These are phyloP conservation scores for Nannospalax galili DNA, from an alignment of 2,113 vertebrate genomes.

Conservation along the genomic window DNA sequence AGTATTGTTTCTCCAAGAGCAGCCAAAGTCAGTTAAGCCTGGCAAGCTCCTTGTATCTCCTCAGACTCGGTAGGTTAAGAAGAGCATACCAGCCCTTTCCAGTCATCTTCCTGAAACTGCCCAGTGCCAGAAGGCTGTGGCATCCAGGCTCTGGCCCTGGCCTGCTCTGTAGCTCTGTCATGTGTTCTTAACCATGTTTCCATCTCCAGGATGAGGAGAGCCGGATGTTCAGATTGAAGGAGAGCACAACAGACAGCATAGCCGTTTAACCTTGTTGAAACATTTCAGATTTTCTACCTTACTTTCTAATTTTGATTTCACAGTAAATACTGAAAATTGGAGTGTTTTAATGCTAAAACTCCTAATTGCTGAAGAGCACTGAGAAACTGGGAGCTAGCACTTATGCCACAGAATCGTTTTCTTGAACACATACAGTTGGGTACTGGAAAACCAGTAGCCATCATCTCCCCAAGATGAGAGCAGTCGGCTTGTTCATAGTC, in stretches of 20 bases:
- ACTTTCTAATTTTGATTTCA: slow-evolving; percentile 65
- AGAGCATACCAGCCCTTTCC: slow-evolving; percentile 56
- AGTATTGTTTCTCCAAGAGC: slow-evolving; percentile 50
- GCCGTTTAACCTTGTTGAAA: slow-evolving; percentile 57
- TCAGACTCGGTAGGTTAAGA: neutral
- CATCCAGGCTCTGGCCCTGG: slow-evolving; percentile 42
- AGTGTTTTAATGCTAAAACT: slow-evolving; percentile 19
- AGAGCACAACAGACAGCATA: slow-evolving; percentile 59
- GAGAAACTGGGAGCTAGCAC: neutral
- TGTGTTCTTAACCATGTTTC: neutral
- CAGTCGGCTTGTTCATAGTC: slow-evolving; percentile 33
- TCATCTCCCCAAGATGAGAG: slow-evolving; percentile 20
- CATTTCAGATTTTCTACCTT: slow-evolving; percentile 71
- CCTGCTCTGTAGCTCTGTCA: neutral
- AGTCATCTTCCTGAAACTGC: slow-evolving; percentile 52
- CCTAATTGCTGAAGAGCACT: slow-evolving; percentile 50
- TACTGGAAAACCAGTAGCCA: slow-evolving; percentile 62
- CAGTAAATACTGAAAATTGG: slow-evolving; percentile 35
- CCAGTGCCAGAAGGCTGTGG: slow-evolving; percentile 60
- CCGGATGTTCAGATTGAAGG: slow-evolving; percentile 59
- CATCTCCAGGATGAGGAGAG: slow-evolving; percentile 33
- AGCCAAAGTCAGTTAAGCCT: slow-evolving; percentile 53
- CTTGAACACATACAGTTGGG: slow-evolving; percentile 3
- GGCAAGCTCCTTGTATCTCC: slow-evolving; percentile 49
- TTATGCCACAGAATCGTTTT: neutral